Conservation (phyloP, 2,797 vertebrate species). For the Lerista edwardsae region DNA sequence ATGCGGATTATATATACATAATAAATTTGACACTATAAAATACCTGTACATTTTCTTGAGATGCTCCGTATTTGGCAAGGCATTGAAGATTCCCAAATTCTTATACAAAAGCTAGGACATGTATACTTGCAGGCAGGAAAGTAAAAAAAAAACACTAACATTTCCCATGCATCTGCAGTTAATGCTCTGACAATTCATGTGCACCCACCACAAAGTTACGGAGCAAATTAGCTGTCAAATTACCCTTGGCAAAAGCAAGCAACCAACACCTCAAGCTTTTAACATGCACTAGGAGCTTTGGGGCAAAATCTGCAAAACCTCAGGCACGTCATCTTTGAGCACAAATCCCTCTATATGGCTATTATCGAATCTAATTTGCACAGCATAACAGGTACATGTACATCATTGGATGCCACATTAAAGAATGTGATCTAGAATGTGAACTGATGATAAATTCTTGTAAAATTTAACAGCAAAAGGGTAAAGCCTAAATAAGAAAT, state of each 20-base stretch:
- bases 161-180: neutral
- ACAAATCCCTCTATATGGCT: neutral
- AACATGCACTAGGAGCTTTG: neutral
- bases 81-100: neutral
- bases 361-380: neutral
- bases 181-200: neutral
- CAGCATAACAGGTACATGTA: neutral
- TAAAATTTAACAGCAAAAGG: neutral
- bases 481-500: constrained; percentile 45
- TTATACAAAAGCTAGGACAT: neutral
- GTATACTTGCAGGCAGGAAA: neutral
- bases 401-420: neutral
- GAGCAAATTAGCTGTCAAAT: neutral
- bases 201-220: neutral
- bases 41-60: too few relatives aligned
- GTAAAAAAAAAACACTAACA: neutral
- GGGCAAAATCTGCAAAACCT: neutral
- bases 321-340: neutral
- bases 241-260: too few relatives aligned
- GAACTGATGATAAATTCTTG: neutral
- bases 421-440: neutral
- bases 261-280: neutral
- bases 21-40: too few relatives aligned
- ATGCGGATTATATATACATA: too few relatives aligned
- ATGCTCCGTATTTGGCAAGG: neutral